phyloP scores from a whole-genome alignment of 1,140 invertebrate species.

The Rhagoletis zephyria region DNA sequence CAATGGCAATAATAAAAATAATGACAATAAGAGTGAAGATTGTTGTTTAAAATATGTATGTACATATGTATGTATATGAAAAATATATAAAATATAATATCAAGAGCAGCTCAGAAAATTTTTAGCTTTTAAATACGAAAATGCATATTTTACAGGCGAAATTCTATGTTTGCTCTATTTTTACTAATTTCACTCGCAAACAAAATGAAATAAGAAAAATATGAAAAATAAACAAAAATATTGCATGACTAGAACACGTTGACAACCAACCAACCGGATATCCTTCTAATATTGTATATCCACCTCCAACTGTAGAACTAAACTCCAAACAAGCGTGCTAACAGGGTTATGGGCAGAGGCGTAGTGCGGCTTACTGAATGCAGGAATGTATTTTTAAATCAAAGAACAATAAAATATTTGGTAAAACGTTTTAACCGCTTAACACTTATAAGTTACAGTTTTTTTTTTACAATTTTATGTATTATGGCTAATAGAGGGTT shows the following conservation, averaged over 20 bases:
- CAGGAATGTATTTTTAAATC: too few relatives aligned
- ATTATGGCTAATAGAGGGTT: too few relatives aligned
- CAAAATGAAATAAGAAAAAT: neutral
- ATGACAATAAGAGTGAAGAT: neutral
- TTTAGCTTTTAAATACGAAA: neutral
- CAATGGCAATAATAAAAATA: neutral
- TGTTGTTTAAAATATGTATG: too few relatives aligned
- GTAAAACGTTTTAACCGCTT: too few relatives aligned
- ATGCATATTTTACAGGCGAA: neutral
- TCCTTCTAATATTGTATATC: neutral
- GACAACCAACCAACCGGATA: conserved; percentile 23
- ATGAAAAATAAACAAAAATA: neutral
- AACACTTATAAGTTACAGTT: too few relatives aligned
- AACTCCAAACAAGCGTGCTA: neutral
- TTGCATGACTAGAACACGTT: conserved; percentile 21
- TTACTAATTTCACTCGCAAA: neutral
- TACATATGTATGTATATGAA: too few relatives aligned
- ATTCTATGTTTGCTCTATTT: neutral
- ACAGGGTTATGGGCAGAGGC: neutral
- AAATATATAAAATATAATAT: neutral
- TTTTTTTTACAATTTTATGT: too few relatives aligned
- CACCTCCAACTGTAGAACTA: neutral
- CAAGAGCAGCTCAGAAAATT: neutral
- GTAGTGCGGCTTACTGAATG: neutral
- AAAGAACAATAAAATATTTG: too few relatives aligned